Base-by-base conservation (phyloP, 2,113 vertebrate species). In the Climacteris rufus region DNA sequence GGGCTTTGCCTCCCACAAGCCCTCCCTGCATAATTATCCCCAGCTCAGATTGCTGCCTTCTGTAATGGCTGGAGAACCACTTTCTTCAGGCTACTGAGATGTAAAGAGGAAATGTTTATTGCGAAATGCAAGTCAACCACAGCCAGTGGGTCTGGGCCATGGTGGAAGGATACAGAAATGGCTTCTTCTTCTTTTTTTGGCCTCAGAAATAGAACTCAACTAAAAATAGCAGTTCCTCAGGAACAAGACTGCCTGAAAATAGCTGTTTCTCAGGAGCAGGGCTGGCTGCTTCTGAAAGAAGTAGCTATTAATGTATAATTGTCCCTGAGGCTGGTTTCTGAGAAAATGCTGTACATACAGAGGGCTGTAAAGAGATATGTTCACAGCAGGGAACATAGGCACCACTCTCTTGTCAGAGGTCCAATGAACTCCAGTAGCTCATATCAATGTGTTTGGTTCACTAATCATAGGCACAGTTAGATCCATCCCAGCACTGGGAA, bases 291-390 rank as follows among this genome's bases (percentile, higher is more conserved):
- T 96, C 92, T 97, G 96, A 97, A 97, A 97, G 96, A 94, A 96
- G 94, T 80, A 96, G 95, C 96, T 96, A 97, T 97, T 97, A 97
- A 96, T 96, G 96, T 96, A 96, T 95, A 97, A 97, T 96, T 97
- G 95, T 94, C 96, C 97, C 97, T 97, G 83, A 94, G 97, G 96
- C 94, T 95, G 93, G 89, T 83, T 95, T 95, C 66, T 87, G 89
- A 93, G 95, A 90, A 94, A 96, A 94, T 95, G 92, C 85, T 95
- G 90, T 84, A 83, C 88, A 94, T 95, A 96, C 63, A 83, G 82
- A 93, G 49, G 85, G 68, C 86, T 94, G 83, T 82, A 74, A 89
- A 93, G 89, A 86, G 79, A 89, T 85, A 83, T 24, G 64, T 92
- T 94, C 88, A 79, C 70, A 80, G 72, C 57, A 77, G 70, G 64